Evolutionary conservation across 2,888 invertebrate genomes (phyloP), one percentile per base, ranked within the genome.

Genomic region (Ochropleura leucogaster): DNA sequence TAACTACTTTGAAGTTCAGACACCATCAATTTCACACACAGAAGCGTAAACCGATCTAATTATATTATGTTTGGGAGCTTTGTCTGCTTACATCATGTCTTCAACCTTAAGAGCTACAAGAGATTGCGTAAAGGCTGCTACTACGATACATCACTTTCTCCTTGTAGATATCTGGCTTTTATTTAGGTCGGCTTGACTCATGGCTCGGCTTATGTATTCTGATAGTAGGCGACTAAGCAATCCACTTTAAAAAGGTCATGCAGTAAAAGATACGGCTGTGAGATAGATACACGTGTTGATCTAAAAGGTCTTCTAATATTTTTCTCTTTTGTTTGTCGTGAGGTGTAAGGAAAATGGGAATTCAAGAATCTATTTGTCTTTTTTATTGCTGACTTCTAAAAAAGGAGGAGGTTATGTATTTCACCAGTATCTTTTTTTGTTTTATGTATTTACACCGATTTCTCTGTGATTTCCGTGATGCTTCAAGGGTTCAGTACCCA

Each of bases 131-230:
- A 95, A 85, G 86, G 88, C 89, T 89, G 88, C 89, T 89, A 90
- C 86, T 90, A 87, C 92, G 89, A 95, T 93, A 92, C 94, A 94
- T 95, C 95, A 95, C 96, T 96, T 96, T 96, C 96, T 95, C 95
- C 91, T 90, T 89, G 79, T 79, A 92, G 93, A 89, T 92, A 94
- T 93, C 92, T 91, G 90, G 87, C 89, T 89, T 89, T 90, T 91
- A 93, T 95, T 94, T 93, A 90, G 93, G 94, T 91, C 92, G 90
- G 85, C 89, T 94, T 92, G 93, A 93, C 90, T 94, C 95, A 93
- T 91, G 89, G 85, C 82, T 88, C 90, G 89, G 89, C 90, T 94
- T 93, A 91, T 91, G 92, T 92, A 94, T 94, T 93, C 93, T 87
- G 91, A 93, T 93, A 92, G 92, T 90, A 91, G 83, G 85, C 89